Conservation (phyloP, 2,113 vertebrate genomes). For the cattle (Bos taurus) region DNA sequence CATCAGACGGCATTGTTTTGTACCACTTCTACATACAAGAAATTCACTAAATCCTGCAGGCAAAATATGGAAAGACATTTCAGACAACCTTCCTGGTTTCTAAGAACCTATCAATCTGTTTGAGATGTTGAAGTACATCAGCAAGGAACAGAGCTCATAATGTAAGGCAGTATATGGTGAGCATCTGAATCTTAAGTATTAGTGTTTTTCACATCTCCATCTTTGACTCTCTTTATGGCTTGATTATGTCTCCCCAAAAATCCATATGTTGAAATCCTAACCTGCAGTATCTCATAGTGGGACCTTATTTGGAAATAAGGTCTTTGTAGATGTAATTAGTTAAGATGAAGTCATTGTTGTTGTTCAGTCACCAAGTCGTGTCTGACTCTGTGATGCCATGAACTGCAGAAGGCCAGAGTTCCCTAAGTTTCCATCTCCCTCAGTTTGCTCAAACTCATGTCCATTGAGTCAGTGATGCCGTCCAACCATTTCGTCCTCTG, state of each 20-base stretch:
- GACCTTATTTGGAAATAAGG: neutral
- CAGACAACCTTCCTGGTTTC: slow-evolving; percentile 4
- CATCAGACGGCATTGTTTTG: slow-evolving; percentile 60
- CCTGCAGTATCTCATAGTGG: neutral
- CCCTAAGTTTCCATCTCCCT: neutral
- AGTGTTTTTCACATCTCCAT: neutral
- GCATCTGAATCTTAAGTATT: neutral
- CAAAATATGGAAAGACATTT: slow-evolving; percentile 10
- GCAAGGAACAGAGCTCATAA: neutral
- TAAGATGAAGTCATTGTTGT: neutral
- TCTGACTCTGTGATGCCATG: neutral
- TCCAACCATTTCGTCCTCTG: neutral
- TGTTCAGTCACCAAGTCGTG: neutral
- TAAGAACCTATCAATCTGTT: neutral
- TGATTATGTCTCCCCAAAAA: neutral
- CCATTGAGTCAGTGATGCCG: neutral
- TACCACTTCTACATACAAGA: slow-evolving; percentile 35
- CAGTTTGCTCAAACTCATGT: neutral
- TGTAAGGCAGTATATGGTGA: neutral
- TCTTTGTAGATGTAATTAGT: neutral
- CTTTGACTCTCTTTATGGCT: neutral
- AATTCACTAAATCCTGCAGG: neutral
- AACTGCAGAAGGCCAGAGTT: neutral
- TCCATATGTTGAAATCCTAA: neutral
- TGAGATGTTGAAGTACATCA: neutral